Evolutionary conservation across 2,888 invertebrate genomes (phyloP).

Genomic region (Coelinius sp.): DNA sequence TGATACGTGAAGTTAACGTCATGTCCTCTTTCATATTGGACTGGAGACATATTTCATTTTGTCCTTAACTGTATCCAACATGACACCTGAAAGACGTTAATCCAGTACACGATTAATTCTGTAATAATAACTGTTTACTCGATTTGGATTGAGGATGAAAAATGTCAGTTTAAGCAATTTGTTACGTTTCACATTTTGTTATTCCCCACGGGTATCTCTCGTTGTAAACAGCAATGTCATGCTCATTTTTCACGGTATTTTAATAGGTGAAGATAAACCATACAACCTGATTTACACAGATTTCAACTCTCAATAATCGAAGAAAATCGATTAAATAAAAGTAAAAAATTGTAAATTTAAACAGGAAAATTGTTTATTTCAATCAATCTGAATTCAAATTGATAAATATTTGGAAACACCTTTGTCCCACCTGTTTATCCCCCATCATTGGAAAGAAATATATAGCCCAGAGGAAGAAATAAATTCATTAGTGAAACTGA

Average conservation of each 20-base stretch:
- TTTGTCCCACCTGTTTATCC: background rate
- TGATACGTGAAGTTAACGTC: too few species aligned
- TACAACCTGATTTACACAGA: background rate
- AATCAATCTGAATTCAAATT: background rate
- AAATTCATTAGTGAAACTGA: slow-evolving; percentile 6
- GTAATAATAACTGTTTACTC: background rate
- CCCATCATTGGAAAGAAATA: slow-evolving; percentile 9
- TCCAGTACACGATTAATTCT: background rate
- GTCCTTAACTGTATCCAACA: too few species aligned
- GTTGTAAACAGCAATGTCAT: slow-evolving; percentile 5
- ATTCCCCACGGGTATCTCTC: slow-evolving; percentile 3
- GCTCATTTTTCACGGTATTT: slow-evolving; percentile 15
- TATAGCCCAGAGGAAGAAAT: slow-evolving; percentile 9
- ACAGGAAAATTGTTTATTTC: too few species aligned
- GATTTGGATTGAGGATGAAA: background rate
- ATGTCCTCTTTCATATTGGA: too few species aligned
- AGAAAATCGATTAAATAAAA: background rate
- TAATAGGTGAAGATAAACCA: background rate
- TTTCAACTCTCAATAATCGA: background rate
- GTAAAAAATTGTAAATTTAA: too few species aligned
- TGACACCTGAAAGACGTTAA: slow-evolving; percentile 2
- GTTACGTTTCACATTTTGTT: slow-evolving; percentile 6
- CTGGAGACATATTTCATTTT: too few species aligned
- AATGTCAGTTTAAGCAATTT: slow-evolving; percentile 10
- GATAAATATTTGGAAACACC: background rate